Conservation (phyloP, 2,888 invertebrate species). For the Drosophila borborema region DNA sequence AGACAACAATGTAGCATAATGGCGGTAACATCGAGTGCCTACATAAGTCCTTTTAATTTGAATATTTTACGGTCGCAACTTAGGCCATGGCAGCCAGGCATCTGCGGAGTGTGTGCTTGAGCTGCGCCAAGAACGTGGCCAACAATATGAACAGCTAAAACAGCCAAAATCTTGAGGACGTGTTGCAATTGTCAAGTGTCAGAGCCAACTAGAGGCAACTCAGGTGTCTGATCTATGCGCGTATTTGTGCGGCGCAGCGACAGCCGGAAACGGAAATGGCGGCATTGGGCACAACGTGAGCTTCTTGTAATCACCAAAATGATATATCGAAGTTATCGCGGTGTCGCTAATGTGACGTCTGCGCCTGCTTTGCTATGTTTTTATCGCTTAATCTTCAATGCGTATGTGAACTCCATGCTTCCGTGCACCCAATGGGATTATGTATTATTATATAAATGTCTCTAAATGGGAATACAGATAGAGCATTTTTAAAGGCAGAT, state of each 20-base stretch:
- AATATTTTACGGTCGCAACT: conserved; percentile 76
- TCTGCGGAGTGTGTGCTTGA: conserved; percentile 35
- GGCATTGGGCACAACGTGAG: conserved; percentile 39
- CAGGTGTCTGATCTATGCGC: conserved; percentile 17
- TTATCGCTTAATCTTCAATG: conserved; percentile 15
- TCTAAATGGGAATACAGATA: background rate
- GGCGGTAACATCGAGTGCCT: conserved; percentile 80
- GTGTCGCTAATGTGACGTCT: conserved; percentile 59
- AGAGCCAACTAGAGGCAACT: conserved; percentile 31
- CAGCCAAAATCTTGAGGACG: conserved; percentile 62
- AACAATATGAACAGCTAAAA: conserved; percentile 29
- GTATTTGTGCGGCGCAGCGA: conserved; percentile 11
- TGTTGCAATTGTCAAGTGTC: conserved; percentile 74
- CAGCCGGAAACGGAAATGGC: conserved; percentile 68
- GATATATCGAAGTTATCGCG: conserved; percentile 71
- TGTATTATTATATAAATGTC: background rate
- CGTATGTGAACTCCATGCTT: conserved; percentile 21
- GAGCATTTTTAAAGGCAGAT: background rate
- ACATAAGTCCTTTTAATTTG: conserved; percentile 83
- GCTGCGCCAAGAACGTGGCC: conserved; percentile 46
- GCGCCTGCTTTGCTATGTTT: conserved; percentile 12
- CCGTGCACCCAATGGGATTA: conserved; percentile 6
- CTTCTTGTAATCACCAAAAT: conserved; percentile 48
- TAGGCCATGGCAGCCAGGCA: conserved; percentile 20
- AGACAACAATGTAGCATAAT: conserved; percentile 76